phyloP scores from a whole-genome alignment of 2,797 vertebrate genomes.

The Falco biarmicus region DNA sequence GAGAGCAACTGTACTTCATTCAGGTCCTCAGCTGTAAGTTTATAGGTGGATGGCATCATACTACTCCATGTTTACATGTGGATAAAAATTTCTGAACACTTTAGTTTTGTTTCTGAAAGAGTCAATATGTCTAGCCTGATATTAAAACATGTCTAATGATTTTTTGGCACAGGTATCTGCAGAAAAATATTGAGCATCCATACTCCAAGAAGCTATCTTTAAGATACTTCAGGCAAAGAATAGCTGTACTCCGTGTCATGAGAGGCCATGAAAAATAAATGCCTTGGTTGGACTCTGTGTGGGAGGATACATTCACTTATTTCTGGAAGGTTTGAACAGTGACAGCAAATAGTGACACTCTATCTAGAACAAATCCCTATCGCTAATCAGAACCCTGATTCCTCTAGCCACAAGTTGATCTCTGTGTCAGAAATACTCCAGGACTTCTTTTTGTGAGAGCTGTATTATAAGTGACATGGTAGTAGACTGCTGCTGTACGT shows the following conservation, averaged over 20 bases:
- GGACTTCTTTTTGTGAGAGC: neutral
- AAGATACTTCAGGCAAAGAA: neutral
- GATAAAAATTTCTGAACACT: neutral
- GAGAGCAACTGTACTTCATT: neutral
- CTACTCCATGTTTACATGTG: neutral
- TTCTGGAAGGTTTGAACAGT: neutral
- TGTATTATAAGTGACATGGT: neutral
- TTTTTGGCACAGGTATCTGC: neutral
- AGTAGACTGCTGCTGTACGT: neutral
- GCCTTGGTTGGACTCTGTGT: fast-evolving
- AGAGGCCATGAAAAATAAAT: neutral
- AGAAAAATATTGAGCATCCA: neutral
- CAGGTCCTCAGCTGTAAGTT: neutral
- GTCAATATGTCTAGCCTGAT: neutral
- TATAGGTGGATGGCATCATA: neutral
- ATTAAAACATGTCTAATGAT: neutral
- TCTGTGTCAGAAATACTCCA: neutral
- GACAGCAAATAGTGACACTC: neutral
- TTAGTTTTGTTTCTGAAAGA: neutral
- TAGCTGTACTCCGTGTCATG: neutral
- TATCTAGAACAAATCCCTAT: neutral
- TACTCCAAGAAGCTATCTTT: neutral
- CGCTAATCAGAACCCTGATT: fast-evolving
- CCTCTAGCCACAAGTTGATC: neutral
- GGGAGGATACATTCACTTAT: neutral